Base-by-base conservation (phyloP, 2,113 vertebrate genomes). In the Xenus cinereus region DNA sequence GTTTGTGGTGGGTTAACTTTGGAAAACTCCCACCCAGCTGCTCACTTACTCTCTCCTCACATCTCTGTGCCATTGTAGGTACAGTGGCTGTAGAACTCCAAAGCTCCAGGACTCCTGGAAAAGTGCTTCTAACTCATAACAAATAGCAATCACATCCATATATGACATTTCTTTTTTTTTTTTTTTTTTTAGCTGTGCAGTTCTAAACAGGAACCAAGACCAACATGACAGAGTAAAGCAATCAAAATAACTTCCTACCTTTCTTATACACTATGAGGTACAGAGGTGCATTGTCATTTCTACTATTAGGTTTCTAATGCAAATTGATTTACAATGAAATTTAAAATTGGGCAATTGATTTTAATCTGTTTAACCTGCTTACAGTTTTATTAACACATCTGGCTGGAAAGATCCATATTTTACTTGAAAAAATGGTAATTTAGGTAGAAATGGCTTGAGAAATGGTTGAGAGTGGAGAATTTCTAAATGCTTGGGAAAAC, bases 321-420 rank as follows among this genome's bases (percentile, higher is more conserved):
- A 83, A 75, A 97, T 94, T 96, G 91, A 95, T 97, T 97, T 94
- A 74, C 45, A 82, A 67, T 60, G 56, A 94, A 93, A 92, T 90
- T 94, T 43, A 81, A 84, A 96, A 95, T 67, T 6, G 28, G 17
- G 45, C 54, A 89, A 69, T 76, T 95, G 80, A 84, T 93, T 93
- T 75, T 46, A 84, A 82, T 71, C 48, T 84, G 45, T 75, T 87
- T 83, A 90, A 84, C 12, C 24, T 6, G 2, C 26, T 90, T 94
- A 92, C 60, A 56, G 19, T 43, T 88, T 80, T 71, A 90, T 94
- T 90, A 97, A 96, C 94, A 93, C 75, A 83, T 84, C 93, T 78
- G 73, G 10, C n/a, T 50, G 43, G 46, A 78, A 81, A 48, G 57
- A 90, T 35, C 13, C 24, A 39, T 75, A 91, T 91, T 96, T 74